Conservation (phyloP, 2,888 invertebrate species). For the Linnaemya vulpina region DNA sequence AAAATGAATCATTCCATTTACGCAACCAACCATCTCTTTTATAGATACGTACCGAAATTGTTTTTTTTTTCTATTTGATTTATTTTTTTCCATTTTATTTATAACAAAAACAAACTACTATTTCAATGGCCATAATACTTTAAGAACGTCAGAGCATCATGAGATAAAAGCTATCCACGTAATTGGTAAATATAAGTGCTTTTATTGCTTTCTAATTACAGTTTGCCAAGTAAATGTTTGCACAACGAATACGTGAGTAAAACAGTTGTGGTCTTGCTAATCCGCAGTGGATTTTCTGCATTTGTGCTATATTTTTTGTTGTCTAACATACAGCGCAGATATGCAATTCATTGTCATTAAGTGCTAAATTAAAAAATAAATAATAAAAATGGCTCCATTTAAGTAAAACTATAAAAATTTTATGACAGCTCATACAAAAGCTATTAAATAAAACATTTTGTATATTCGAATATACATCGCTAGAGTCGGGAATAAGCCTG, state of each 20-base stretch:
- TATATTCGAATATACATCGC: too few relatives aligned
- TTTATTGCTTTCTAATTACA: neutral
- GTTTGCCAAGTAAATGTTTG: neutral
- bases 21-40: neutral
- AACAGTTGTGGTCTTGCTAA: too few relatives aligned
- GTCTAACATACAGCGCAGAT: too few relatives aligned
- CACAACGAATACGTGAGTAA: neutral
- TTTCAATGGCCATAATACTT: neutral
- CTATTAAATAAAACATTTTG: too few relatives aligned
- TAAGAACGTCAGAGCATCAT: neutral
- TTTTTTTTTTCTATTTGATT: neutral
- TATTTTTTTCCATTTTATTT: neutral
- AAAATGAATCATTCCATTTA: neutral
- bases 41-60: neutral
- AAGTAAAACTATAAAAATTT: conserved; percentile 27
- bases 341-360: too few relatives aligned
- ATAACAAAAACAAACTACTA: neutral
- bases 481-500: too few relatives aligned
- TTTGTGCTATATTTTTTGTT: too few relatives aligned
- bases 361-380: too few relatives aligned
- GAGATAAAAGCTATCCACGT: neutral
- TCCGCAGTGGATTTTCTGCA: too few relatives aligned
- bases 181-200: neutral
- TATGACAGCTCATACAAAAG: too few relatives aligned
- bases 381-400: neutral